Evolutionary conservation across 2,113 vertebrate species (phyloP).

Genomic region (Cygnus atratus): DNA sequence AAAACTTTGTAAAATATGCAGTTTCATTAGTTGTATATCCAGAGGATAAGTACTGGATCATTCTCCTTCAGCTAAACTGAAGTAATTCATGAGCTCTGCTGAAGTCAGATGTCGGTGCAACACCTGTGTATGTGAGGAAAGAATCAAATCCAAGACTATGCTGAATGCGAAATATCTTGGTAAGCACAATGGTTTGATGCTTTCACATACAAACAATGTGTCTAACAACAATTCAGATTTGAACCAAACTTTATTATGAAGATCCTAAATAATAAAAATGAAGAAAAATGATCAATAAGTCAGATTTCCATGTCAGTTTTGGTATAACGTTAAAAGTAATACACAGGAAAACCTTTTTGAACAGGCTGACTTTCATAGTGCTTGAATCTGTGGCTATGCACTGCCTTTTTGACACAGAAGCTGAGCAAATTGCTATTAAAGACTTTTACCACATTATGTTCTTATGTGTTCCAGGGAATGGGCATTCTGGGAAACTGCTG

Average conservation of each 20-base stretch:
- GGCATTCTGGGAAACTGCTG: conserved; percentile 10
- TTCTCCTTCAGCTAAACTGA: not conserved
- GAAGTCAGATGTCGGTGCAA: not conserved
- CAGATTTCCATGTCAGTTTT: not conserved
- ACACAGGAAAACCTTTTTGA: not conserved
- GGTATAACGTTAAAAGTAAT: not conserved
- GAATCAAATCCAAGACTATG: not conserved
- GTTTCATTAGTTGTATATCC: not conserved
- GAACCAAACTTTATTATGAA: not conserved
- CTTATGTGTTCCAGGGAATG: not conserved
- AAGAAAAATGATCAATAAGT: not conserved
- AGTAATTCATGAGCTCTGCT: not conserved
- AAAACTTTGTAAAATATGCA: not conserved
- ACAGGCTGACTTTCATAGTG: not conserved
- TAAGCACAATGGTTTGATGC: not conserved
- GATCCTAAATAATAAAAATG: not conserved
- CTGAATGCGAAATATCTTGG: not conserved
- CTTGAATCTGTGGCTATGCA: not conserved
- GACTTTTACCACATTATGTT: not conserved
- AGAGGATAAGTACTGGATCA: not conserved
- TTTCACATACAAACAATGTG: not conserved
- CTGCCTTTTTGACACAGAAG: not conserved
- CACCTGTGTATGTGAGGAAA: not conserved
- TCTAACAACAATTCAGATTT: not conserved
- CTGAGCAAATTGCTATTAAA: not conserved